Percentiles rank a stretch among this genome's conserved stretches.
phyloP scores from a whole-genome alignment of 2,797 vertebrate genomes.

The Myotis findleyi region DNA sequence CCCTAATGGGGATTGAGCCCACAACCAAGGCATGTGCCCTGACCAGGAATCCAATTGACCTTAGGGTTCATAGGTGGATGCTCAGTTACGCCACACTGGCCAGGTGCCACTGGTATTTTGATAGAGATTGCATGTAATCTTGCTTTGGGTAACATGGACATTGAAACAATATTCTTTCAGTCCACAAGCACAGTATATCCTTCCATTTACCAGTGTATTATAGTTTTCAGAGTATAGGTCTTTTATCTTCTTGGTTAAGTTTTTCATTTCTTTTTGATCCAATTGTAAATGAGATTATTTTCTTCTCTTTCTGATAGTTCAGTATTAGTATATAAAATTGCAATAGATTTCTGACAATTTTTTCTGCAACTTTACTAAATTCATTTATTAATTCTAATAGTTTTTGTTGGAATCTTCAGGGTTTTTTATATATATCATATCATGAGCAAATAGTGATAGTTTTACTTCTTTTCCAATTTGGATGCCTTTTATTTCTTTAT shows the following conservation, averaged over 20 bases:
- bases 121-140: neutral
- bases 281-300: neutral
- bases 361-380: neutral
- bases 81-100: too few relatives aligned
- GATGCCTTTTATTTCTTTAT: neutral
- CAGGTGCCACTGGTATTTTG: neutral
- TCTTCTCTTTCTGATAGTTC: neutral
- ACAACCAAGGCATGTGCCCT: too few relatives aligned
- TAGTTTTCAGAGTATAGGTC: neutral
- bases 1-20: too few relatives aligned
- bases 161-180: neutral
- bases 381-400: neutral
- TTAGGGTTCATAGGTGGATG: too few relatives aligned
- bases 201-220: neutral
- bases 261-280: neutral
- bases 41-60: too few relatives aligned
- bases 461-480: neutral
- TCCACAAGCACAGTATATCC: neutral
- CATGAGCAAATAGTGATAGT: neutral
- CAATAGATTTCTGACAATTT: neutral
- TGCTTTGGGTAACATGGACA: neutral
- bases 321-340: neutral
- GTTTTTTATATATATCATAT: neutral
- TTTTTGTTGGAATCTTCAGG: neutral
- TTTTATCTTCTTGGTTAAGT: neutral